phyloP scores from a whole-genome alignment of 1,140 invertebrate species.

The Cheumatopsyche charites region DNA sequence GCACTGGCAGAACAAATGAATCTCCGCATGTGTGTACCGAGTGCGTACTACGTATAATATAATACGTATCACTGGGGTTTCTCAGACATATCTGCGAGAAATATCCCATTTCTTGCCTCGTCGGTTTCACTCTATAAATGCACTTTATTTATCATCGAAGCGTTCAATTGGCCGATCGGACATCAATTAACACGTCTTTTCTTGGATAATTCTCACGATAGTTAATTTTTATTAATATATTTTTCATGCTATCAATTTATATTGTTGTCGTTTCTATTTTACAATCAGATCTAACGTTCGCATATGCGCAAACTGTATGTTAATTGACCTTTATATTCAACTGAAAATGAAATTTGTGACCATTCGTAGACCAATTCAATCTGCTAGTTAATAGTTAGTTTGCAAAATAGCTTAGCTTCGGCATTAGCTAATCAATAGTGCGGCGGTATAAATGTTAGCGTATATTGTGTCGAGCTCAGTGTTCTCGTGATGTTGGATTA shows the following conservation, averaged over 20 bases:
- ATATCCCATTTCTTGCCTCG: constrained; percentile 34
- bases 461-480: too few relatives aligned
- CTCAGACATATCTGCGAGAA: constrained; percentile 13
- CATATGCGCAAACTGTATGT: too few relatives aligned
- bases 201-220: not conserved
- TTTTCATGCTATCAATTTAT: not conserved
- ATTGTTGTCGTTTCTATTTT: not conserved
- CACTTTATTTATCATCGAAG: constrained; percentile 20
- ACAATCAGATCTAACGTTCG: too few relatives aligned
- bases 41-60: constrained; percentile 6
- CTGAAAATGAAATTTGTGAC: too few relatives aligned
- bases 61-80: not conserved
- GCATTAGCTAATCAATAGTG: too few relatives aligned
- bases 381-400: too few relatives aligned
- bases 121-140: constrained; percentile 20
- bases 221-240: not conserved
- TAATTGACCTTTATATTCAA: too few relatives aligned
- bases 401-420: too few relatives aligned
- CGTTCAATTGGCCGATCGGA: not conserved
- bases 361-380: too few relatives aligned
- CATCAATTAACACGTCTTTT: too few relatives aligned
- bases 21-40: constrained; percentile 19
- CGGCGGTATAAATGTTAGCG: too few relatives aligned
- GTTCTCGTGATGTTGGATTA: too few relatives aligned
- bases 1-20: constrained; percentile 41